A percentile compares a stretch with the other conserved stretches of the same genome.
Evolutionary conservation across 2,797 vertebrate genomes (phyloP).

Genomic region (Botia kubotai): DNA sequence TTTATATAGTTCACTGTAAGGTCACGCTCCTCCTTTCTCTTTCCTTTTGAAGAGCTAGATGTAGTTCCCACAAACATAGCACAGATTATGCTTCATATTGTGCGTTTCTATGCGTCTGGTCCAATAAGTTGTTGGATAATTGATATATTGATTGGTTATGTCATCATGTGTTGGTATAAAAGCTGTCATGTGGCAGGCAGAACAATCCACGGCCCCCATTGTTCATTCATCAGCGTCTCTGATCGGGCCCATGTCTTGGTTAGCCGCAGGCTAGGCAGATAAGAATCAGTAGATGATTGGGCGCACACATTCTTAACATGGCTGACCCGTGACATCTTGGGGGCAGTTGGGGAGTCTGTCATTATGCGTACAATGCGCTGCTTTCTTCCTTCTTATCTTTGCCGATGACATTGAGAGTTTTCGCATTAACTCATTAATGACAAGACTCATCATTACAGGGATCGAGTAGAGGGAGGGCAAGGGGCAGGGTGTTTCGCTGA

Average conservation of each 20-base stretch:
- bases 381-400: slow-evolving; percentile 97
- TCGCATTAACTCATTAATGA: slow-evolving; percentile 98
- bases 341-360: slow-evolving; percentile 89
- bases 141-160: slow-evolving; percentile 94
- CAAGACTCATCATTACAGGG: slow-evolving; percentile 91
- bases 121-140: slow-evolving; percentile 94
- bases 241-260: slow-evolving; percentile 91
- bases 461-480: slow-evolving; percentile 61
- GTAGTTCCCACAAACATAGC: slow-evolving; percentile 32
- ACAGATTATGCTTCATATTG: slow-evolving; percentile 21
- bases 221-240: slow-evolving; percentile 96
- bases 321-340: slow-evolving; percentile 98
- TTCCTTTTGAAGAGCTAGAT: slow-evolving; percentile 26
- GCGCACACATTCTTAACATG: slow-evolving; percentile 99
- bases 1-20: slow-evolving; percentile 54
- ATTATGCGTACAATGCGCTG: slow-evolving; percentile 92
- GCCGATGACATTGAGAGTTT: slow-evolving; percentile 97
- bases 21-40: slow-evolving; percentile 27
- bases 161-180: slow-evolving; percentile 93
- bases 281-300: slow-evolving; percentile 99
- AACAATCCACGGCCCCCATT: slow-evolving; percentile 90
- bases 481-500: slow-evolving; percentile 67
- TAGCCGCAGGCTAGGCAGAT: slow-evolving; percentile 92
- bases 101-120: slow-evolving; percentile 70
- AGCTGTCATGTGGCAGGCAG: slow-evolving; percentile 83